Percentiles rank a stretch among this genome's conserved stretches.
phyloP scores from a whole-genome alignment of 2,888 invertebrate species.

The Gryllus longicercus region DNA sequence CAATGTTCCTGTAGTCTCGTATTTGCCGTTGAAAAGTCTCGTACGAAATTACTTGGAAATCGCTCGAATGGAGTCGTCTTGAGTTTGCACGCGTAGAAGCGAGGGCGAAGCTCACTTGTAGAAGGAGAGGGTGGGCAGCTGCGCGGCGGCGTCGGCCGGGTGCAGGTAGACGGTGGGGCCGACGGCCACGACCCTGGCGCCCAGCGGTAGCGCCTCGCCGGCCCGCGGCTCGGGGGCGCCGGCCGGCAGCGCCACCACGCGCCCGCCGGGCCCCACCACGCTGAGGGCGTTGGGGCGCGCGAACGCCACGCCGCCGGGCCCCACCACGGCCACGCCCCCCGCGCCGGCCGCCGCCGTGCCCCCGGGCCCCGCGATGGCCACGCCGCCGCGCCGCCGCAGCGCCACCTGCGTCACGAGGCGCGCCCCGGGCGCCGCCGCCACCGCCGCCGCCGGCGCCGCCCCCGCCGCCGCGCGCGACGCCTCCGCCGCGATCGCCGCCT shows the following conservation, averaged over 20 bases:
- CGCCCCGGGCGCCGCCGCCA: background rate
- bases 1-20: no score
- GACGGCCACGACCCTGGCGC: conserved; percentile 68
- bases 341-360: conserved; percentile 75
- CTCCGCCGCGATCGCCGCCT: background rate
- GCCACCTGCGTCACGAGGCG: background rate
- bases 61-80: no score
- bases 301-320: conserved; percentile 72
- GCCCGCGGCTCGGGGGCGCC: conserved; percentile 20
- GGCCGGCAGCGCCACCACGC: conserved; percentile 53
- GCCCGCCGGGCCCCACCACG: conserved; percentile 70
- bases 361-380: conserved; percentile 78
- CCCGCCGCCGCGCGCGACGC: background rate
- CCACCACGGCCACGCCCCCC: conserved; percentile 76
- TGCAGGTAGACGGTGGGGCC: conserved; percentile 72
- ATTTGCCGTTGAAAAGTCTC: no score
- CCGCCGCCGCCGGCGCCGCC: background rate
- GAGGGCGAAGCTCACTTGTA: background rate
- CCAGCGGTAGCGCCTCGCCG: conserved; percentile 48
- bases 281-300: conserved; percentile 72
- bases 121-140: background rate
- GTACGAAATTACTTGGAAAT: no score
- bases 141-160: conserved; percentile 28
- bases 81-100: no score
- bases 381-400: conserved; percentile 60